Conservation (phyloP, 1,140 invertebrate species). For the Olivierus martensii region DNA sequence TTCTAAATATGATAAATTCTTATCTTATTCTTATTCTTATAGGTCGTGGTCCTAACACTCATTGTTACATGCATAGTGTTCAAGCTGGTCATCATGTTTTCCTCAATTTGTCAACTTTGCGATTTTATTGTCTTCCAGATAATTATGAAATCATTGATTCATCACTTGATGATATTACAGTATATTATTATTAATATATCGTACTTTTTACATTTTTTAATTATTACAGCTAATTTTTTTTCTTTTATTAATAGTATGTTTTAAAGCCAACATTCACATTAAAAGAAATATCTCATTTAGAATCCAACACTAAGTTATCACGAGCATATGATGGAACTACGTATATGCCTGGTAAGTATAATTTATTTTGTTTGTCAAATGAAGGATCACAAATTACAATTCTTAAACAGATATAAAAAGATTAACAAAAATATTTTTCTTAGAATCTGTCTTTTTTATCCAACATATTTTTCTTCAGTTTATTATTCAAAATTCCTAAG, state of each 20-base stretch:
- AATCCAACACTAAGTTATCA: conserved; percentile 70
- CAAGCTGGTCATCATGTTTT: conserved; percentile 96
- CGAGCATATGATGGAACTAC: conserved; percentile 92
- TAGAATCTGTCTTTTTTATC: too few relatives aligned
- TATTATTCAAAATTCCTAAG: too few relatives aligned
- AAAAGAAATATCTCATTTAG: conserved; percentile 63
- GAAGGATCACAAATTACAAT: too few relatives aligned
- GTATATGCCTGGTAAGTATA: conserved; percentile 64
- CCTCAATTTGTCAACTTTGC: conserved; percentile 88
- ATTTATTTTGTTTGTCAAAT: not conserved
- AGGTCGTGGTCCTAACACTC: conserved; percentile 93
- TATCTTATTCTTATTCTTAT: conserved; percentile 28
- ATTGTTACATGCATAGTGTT: conserved; percentile 97
- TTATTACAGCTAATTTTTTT: conserved; percentile 98
- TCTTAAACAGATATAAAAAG: too few relatives aligned
- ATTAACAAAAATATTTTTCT: too few relatives aligned
- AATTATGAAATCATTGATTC: conserved; percentile 99
- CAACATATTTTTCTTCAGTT: too few relatives aligned
- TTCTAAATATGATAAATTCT: not conserved
- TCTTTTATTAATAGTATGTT: conserved; percentile 92
- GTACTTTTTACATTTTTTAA: conserved; percentile 98
- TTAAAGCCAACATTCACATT: conserved; percentile 90
- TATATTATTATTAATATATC: conserved; percentile 34
- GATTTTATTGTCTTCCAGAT: conserved; percentile 98
- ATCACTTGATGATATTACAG: conserved; percentile 93